Percentiles rank a stretch among this genome's conserved stretches.
These are phyloP conservation scores for Andrena hattorfiana DNA, from an alignment of 2,888 invertebrate species.

Conservation along the genomic window DNA sequence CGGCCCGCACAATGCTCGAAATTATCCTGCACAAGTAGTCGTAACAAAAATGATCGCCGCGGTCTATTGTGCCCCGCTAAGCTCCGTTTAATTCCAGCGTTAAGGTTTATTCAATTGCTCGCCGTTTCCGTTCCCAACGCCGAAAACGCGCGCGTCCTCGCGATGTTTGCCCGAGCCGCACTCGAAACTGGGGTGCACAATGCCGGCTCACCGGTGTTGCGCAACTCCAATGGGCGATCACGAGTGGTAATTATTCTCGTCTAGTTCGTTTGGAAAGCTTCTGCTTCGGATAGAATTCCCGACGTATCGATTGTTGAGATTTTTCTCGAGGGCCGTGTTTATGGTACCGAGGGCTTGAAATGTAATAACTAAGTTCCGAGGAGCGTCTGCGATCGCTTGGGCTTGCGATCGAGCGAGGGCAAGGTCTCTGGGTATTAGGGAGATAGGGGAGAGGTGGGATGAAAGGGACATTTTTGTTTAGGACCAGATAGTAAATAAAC, in stretches of 20 bases:
- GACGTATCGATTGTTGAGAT: conserved; percentile 19
- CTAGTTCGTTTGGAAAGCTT: conserved; percentile 20
- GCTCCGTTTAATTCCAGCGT: conserved; percentile 61
- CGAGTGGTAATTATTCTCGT: conserved; percentile 32
- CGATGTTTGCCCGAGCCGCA: conserved; percentile 30
- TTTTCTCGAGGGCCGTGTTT: conserved; percentile 16
- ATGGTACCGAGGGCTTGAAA: neutral
- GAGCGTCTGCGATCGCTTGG: conserved; percentile 5
- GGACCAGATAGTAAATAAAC: too few species aligned
- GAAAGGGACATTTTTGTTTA: too few species aligned
- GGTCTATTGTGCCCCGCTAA: conserved; percentile 61
- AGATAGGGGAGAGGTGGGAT: too few species aligned
- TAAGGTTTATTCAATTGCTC: conserved; percentile 67
- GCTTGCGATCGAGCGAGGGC: neutral
- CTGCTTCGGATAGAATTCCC: conserved; percentile 7
- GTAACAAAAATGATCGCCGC: conserved; percentile 70
- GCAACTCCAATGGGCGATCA: conserved; percentile 17
- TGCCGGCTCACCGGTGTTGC: conserved; percentile 17
- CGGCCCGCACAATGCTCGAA: conserved; percentile 55
- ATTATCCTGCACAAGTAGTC: conserved; percentile 65
- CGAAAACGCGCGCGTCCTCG: conserved; percentile 31
- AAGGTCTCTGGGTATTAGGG: neutral
- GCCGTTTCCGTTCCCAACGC: conserved; percentile 48
- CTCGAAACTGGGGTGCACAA: conserved; percentile 24
- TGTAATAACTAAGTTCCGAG: neutral